phyloP scores from a whole-genome alignment of 2,113 vertebrate genomes.

The Lichenostomus cassidix region DNA sequence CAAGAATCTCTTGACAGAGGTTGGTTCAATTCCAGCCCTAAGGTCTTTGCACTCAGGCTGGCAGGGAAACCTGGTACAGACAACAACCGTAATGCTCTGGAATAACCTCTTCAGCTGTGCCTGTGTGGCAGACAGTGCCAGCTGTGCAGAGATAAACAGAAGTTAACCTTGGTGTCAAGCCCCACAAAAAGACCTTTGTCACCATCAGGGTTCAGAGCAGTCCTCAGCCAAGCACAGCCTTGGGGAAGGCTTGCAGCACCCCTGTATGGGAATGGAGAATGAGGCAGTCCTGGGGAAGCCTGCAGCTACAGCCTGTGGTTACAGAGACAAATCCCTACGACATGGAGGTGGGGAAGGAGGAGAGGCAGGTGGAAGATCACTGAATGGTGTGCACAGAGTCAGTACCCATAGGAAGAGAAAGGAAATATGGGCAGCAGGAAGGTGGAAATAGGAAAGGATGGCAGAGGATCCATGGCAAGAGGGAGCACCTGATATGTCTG shows the following conservation, averaged over 20 bases:
- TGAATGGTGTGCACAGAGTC: neutral
- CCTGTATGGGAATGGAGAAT: accelerated
- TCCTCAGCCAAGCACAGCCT: neutral
- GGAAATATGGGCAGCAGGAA: neutral
- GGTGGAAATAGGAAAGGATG: neutral
- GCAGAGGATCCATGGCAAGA: neutral
- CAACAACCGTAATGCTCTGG: neutral
- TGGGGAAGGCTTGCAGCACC: neutral
- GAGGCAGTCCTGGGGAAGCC: neutral
- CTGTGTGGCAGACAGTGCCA: neutral
- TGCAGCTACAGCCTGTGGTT: neutral
- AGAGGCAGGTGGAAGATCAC: neutral
- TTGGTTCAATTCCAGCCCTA: neutral
- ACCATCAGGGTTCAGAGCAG: neutral
- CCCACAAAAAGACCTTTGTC: constrained; percentile 9
- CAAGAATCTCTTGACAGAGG: neutral
- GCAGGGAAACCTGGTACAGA: neutral
- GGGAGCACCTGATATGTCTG: neutral
- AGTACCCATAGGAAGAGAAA: neutral
- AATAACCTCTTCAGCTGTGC: neutral
- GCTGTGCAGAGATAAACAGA: neutral
- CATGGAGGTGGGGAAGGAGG: neutral
- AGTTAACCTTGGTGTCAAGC: neutral
- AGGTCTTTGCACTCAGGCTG: constrained; percentile 2
- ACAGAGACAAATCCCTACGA: neutral